Percentiles rank a stretch among this genome's conserved stretches.
phyloP scores from a whole-genome alignment of 2,113 vertebrate species.

The Puntigrus tetrazona region DNA sequence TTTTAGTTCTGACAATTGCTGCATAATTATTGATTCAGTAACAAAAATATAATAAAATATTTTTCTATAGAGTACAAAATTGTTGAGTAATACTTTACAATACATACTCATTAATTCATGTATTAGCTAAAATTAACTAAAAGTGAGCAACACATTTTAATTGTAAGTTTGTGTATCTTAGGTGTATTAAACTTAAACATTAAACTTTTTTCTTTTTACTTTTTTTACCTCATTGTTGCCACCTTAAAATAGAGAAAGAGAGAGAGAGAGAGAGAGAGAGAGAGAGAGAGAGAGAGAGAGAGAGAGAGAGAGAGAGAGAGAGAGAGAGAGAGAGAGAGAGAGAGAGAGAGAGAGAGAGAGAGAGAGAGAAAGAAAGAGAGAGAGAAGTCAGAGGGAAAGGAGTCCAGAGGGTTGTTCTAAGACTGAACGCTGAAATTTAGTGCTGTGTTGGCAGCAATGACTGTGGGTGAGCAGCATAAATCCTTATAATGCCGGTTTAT shows the following conservation, averaged over 20 bases:
- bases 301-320: background rate
- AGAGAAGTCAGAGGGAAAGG: too few relatives aligned
- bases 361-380: too few relatives aligned
- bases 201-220: background rate
- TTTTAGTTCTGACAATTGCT: too few relatives aligned
- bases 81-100: too few relatives aligned
- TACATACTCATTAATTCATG: too few relatives aligned
- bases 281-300: too few relatives aligned
- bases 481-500: conserved; percentile 34
- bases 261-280: background rate
- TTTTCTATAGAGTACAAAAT: too few relatives aligned
- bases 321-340: background rate
- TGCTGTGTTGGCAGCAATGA: conserved; percentile 38
- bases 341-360: background rate
- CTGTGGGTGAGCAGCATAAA: conserved; percentile 40
- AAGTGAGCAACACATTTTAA: too few relatives aligned
- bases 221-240: background rate
- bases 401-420: background rate
- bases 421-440: conserved; percentile 9
- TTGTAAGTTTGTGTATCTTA: too few relatives aligned
- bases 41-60: too few relatives aligned
- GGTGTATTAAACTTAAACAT: background rate
- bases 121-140: too few relatives aligned
- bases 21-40: too few relatives aligned
- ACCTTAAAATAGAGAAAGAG: background rate